phyloP scores from a whole-genome alignment of 2,888 invertebrate species.

The Epirrhoe tristata region DNA sequence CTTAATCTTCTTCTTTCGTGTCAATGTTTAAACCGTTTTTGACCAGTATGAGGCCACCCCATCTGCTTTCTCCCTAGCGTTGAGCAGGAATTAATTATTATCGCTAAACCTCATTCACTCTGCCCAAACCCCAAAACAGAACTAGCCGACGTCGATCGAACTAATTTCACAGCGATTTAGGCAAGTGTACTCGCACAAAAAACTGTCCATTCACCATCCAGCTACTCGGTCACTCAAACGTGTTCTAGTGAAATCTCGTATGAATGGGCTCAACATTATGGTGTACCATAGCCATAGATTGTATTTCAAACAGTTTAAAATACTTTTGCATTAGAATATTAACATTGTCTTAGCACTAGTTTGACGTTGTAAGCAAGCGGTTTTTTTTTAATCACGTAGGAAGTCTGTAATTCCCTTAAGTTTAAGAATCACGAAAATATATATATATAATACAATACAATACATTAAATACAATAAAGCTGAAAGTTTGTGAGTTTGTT shows the following conservation, averaged over 20 bases:
- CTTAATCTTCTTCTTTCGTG: no score
- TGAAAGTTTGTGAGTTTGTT: no score
- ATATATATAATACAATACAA: no score
- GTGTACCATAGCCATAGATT: not conserved
- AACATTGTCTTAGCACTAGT: slow-evolving; percentile 5
- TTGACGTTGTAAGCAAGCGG: not conserved
- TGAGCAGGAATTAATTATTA: no score
- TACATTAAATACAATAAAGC: no score
- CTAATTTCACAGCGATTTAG: slow-evolving; percentile 83
- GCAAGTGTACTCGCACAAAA: slow-evolving; percentile 80
- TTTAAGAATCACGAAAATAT: no score
- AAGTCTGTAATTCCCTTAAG: no score
- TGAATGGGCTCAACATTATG: slow-evolving; percentile 54
- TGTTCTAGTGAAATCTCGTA: slow-evolving; percentile 56
- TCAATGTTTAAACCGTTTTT: no score
- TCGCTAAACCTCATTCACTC: slow-evolving; percentile 38
- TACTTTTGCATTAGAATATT: no score
- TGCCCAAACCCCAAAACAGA: slow-evolving; percentile 54
- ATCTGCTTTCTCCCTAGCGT: no score
- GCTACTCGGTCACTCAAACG: slow-evolving; percentile 50
- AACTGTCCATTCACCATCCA: slow-evolving; percentile 73
- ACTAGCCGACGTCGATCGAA: slow-evolving; percentile 62
- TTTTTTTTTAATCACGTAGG: no score
- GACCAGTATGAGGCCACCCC: no score
- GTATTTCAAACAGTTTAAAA: not conserved